phyloP scores from a whole-genome alignment of 2,797 vertebrate species.

The Oreortyx pictus region DNA sequence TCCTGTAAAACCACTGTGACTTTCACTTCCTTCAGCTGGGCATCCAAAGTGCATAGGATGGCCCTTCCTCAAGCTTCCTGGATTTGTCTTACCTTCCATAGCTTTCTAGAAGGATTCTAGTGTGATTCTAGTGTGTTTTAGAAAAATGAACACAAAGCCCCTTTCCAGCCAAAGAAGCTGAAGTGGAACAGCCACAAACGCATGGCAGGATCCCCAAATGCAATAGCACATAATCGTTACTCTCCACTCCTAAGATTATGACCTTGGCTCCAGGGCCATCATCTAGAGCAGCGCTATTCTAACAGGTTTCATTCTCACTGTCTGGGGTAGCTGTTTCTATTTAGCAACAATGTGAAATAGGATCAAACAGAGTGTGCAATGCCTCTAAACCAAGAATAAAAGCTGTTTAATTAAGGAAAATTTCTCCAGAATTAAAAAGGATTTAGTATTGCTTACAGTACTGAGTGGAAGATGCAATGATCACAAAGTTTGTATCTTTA shows the following conservation, averaged over 20 bases:
- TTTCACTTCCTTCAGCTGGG: neutral
- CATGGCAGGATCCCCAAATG: rapidly evolving
- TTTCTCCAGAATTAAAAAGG: neutral
- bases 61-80: neutral
- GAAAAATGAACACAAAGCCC: neutral
- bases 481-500: neutral
- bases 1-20: neutral
- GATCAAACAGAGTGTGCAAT: neutral
- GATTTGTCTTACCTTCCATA: neutral
- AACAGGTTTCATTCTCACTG: neutral
- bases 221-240: neutral
- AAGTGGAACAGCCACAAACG: neutral
- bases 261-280: neutral
- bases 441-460: neutral
- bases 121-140: neutral
- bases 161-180: neutral
- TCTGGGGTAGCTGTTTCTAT: neutral
- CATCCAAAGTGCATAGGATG: neutral
- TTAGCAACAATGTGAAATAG: neutral
- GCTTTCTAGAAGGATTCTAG: neutral
- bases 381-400: neutral
- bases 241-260: no score
- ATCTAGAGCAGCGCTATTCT: no score
- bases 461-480: neutral
- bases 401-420: neutral